Percentiles rank a stretch among this genome's conserved stretches.
phyloP scores from a whole-genome alignment of 1,140 invertebrate genomes.

The Gonioctena quinquepunctata region DNA sequence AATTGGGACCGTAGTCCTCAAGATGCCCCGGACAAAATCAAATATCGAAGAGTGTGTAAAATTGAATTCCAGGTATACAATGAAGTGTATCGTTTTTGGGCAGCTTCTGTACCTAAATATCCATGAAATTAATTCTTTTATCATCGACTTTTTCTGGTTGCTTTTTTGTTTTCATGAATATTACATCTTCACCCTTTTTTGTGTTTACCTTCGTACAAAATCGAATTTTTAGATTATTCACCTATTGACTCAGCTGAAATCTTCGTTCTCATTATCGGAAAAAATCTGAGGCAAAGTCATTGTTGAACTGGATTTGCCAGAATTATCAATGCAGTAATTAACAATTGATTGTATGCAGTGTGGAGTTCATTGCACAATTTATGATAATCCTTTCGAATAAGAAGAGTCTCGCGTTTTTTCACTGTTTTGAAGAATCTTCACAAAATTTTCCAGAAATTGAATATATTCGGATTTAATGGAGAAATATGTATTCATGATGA shows the following conservation, averaged over 20 bases:
- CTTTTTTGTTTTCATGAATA: slow-evolving; percentile 23
- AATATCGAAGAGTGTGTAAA: background rate
- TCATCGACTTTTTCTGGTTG: slow-evolving; percentile 1
- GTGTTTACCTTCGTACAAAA: slow-evolving; percentile 19
- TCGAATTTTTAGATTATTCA: slow-evolving; percentile 18
- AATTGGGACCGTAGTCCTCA: too few relatives aligned
- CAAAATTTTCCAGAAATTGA: too few relatives aligned
- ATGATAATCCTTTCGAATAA: too few relatives aligned
- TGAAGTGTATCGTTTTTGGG: slow-evolving; percentile 16
- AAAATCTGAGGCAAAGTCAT: background rate
- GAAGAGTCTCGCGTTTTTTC: too few relatives aligned
- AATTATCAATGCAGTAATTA: too few relatives aligned
- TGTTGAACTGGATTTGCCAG: background rate
- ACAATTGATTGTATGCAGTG: too few relatives aligned
- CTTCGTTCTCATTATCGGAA: background rate
- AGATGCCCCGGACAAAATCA: background rate
- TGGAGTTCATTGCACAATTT: too few relatives aligned
- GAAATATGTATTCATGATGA: too few relatives aligned
- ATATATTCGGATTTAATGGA: too few relatives aligned
- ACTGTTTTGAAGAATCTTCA: too few relatives aligned
- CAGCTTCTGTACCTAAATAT: slow-evolving; percentile 16
- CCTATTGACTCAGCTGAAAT: slow-evolving; percentile 18
- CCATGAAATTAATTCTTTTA: slow-evolving; percentile 25
- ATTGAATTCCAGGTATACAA: slow-evolving; percentile 24
- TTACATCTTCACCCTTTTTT: slow-evolving; percentile 19